Conservation (phyloP, 2,888 invertebrate species). For the Sphaerophoria taeniata region DNA sequence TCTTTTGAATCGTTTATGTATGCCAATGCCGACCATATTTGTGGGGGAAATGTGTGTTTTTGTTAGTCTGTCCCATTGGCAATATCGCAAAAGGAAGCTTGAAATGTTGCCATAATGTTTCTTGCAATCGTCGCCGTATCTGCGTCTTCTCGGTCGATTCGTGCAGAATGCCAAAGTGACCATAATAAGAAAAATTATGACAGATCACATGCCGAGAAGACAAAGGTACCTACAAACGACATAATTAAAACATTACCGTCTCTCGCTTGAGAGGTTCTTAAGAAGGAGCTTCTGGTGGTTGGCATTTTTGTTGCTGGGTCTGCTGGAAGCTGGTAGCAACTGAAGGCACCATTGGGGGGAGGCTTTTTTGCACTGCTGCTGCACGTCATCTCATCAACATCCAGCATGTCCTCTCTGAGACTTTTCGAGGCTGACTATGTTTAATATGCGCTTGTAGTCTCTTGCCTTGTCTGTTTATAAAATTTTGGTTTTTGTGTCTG, state of each 20-base stretch:
- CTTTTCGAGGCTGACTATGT: conserved; percentile 41
- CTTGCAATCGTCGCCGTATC: conserved; percentile 26
- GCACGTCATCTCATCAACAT: conserved; percentile 7
- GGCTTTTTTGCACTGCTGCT: conserved; percentile 41
- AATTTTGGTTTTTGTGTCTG: background rate
- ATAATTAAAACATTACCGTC: conserved; percentile 77
- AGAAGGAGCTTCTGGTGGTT: conserved; percentile 16
- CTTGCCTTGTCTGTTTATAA: conserved; percentile 37
- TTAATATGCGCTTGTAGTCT: conserved; percentile 61
- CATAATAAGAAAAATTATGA: conserved; percentile 77
- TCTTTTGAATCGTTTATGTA: conserved; percentile 17
- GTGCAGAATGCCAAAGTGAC: conserved; percentile 70
- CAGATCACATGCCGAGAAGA: conserved; percentile 77
- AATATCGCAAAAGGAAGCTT: conserved; percentile 68
- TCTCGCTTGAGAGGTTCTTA: conserved; percentile 6
- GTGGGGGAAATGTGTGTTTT: conserved; percentile 57
- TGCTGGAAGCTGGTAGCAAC: conserved; percentile 17
- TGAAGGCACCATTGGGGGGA: conserved; percentile 62
- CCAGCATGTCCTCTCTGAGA: conserved; percentile 58
- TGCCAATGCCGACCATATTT: conserved; percentile 48
- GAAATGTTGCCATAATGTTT: conserved; percentile 55
- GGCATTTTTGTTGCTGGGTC: conserved; percentile 45
- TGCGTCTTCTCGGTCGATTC: conserved; percentile 3
- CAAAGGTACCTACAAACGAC: conserved; percentile 75
- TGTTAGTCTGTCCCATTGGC: conserved; percentile 16